Evolutionary conservation across 2,113 vertebrate genomes (phyloP), one percentile per base, ranked within the genome.

Genomic region (Agapornis roseicollis): DNA sequence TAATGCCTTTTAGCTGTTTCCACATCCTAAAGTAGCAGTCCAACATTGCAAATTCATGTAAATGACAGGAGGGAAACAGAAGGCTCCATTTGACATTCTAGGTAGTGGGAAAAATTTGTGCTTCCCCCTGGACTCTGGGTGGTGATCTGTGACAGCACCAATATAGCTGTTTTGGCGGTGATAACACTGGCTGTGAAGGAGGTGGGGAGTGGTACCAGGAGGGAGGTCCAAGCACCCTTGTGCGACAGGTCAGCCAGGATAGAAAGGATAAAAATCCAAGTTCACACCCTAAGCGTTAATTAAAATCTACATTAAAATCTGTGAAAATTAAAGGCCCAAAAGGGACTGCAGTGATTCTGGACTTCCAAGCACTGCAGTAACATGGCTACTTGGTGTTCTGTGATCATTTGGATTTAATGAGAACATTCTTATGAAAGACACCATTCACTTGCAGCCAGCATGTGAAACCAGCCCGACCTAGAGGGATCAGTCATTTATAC

Each of bases 381-480:
- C 47, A 33, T 1, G 0, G 28, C 56, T 80, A 27, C 85, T 85
- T 93, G 53, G 25, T 27, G 19, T 89, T 85, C 46, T 78, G 66
- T 77, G 76, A 88, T 85, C 7, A 31, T 85, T 89, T 56, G 42
- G n/a, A 85, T 91, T 96, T 96, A 93, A 88, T 83, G 41, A 96
- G 90, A 88, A 73, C 18, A 5, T 85, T 88, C 68, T 65, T 73
- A 50, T 95, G 95, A 95, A 96, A 95, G 94, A 73, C 79, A 88
- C 37, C 93, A 80, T 94, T 96, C 79, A 96, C 28, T 77, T 0
- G 6, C 2, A 3, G 33, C 50, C 68, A 66, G 63, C 13, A 3
- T 13, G 37, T 1, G 11, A 79, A 85, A 60, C 68, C 79, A 94
- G 58, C 41, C 81, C 1, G 12, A 47, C 27, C 46, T 80, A 71